Base-by-base conservation (phyloP, 2,797 vertebrate genomes). In the Melanotaenia nigrans region DNA sequence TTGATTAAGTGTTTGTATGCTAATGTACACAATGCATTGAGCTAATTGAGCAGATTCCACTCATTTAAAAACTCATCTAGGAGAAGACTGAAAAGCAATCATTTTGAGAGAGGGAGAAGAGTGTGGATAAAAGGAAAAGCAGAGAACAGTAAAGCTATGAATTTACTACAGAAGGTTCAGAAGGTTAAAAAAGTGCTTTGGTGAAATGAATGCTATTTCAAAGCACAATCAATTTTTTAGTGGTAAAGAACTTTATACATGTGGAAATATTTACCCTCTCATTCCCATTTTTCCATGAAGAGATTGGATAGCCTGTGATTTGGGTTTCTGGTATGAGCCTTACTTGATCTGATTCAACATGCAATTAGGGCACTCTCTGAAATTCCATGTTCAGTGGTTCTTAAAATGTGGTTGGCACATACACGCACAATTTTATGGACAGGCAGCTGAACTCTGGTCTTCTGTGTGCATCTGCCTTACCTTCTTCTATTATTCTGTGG, bases 291-390 rank as follows among this genome's bases (percentile, higher is more conserved):
- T 90, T 89, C 84, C 83, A 66, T 28, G 59, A 77, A 83, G 76
- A 89, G 71, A 85, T 86, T 81, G 71, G 59, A 89, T 90, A 92
- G 84, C 89, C 84, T 91, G 78, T 90, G 79, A 87, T 90, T 89
- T 86, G 64, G 83, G 82, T 87, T 89, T 90, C 65, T 82, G 84
- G 81, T 88, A 13, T 71, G 59, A 78, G 73, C 49, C 25, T 71
- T 32, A 70, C 74, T 80, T 71, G 71, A 68, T 72, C 67, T 86
- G 79, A 53, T 77, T 87, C 80, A 60, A 82, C 82, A 83, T 83
- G 82, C 79, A 83, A 81, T 62, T 32, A 63, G 61, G 81, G 75
- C 71, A 75, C 73, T 81, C 79, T 85, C 74, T 91, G 77, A 89
- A 89, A 78, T 57, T 55, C 63, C 57, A 68, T 82, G 82, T 83